A percentile compares a stretch with the other conserved stretches of the same genome.
Evolutionary conservation across 2,113 vertebrate species (phyloP).

Genomic region (Campylorhamphus procurvoides): DNA sequence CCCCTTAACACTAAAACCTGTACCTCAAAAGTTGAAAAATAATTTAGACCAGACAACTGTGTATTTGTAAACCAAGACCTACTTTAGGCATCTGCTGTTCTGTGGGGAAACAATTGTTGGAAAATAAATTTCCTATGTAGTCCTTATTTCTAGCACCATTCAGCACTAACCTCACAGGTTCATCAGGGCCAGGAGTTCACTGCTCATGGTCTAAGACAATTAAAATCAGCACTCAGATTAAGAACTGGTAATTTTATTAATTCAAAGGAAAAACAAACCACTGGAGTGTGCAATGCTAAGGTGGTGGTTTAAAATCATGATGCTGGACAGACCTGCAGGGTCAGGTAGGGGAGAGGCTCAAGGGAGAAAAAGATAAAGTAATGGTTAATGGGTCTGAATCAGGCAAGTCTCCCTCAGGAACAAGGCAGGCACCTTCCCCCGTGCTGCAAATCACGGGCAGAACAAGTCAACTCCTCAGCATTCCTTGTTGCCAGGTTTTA

Average conservation of each 20-base stretch:
- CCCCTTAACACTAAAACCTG: constrained; percentile 81
- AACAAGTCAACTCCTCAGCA: background rate
- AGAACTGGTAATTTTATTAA: background rate
- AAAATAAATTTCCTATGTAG: constrained; percentile 9
- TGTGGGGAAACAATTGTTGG: constrained; percentile 4
- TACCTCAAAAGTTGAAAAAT: constrained; percentile 79
- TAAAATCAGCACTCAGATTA: background rate
- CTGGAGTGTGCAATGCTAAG: background rate
- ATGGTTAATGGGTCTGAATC: background rate
- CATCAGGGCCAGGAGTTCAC: constrained; percentile 13
- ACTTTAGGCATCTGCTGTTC: constrained; percentile 44
- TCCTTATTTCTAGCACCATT: background rate
- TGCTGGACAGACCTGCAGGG: background rate
- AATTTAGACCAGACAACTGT: constrained; percentile 70
- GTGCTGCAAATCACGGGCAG: background rate
- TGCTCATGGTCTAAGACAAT: background rate
- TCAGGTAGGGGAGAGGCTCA: background rate
- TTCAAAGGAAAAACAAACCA: background rate
- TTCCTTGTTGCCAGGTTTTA: constrained; percentile 27
- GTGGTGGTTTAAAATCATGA: background rate
- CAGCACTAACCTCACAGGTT: background rate
- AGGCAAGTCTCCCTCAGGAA: background rate
- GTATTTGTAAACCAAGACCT: constrained; percentile 26
- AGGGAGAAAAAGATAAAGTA: background rate
- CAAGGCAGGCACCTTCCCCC: background rate